These are phyloP conservation scores for Meloidogyne hapla DNA, from an alignment of 1,140 invertebrate species.

Conservation along the genomic window DNA sequence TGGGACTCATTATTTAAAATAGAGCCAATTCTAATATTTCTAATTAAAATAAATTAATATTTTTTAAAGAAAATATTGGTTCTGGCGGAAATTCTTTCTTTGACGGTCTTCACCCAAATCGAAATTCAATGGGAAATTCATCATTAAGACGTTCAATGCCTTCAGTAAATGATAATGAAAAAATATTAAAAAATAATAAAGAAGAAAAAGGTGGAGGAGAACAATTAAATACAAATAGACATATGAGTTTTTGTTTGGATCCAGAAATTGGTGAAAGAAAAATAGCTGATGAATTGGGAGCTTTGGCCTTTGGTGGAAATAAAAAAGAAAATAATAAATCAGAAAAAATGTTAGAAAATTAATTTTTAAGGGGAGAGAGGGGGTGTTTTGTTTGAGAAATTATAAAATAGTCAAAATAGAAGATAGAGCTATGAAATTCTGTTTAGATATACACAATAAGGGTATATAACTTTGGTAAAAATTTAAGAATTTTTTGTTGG, in stretches of 20 bases:
- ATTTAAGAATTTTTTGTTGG: no score
- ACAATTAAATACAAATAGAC: background rate
- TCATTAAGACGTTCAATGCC: slow-evolving; percentile 24
- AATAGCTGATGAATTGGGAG: background rate
- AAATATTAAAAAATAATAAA: background rate
- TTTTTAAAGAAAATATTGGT: background rate
- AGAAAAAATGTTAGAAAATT: slow-evolving; percentile 1
- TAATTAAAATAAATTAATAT: background rate
- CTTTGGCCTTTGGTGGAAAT: background rate
- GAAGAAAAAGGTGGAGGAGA: no score
- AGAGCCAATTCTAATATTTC: no score
- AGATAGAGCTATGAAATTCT: no score
- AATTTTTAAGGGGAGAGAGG: no score
- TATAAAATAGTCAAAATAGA: no score
- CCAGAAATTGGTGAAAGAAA: background rate
- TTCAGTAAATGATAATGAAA: background rate
- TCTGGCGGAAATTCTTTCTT: background rate
- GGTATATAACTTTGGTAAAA: no score
- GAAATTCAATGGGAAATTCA: slow-evolving; percentile 22
- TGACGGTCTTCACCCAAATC: background rate
- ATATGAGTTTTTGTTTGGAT: slow-evolving; percentile 1
- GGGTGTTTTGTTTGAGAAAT: no score
- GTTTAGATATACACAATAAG: no score
- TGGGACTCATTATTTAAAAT: no score
- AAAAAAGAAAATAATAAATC: background rate